Base-by-base conservation (phyloP, 2,888 invertebrate genomes). In the Autographa gamma region DNA sequence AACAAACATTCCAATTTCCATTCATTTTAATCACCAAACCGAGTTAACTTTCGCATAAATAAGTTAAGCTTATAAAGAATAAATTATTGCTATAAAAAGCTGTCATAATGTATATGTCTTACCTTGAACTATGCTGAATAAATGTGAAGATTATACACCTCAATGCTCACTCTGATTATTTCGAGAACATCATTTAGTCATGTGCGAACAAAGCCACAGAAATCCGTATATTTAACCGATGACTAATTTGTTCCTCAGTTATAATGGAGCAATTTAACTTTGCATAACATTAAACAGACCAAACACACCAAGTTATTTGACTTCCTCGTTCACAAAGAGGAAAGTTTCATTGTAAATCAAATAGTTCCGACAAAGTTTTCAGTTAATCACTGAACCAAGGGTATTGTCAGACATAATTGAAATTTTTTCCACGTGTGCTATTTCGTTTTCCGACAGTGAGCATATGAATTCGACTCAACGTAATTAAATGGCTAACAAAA, bases 401-500 rank as follows among this genome's bases (percentile, higher is more conserved):
- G 73, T 79, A 41, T 67, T 54, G 63, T 60, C 32, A 67, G 48
- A 61, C 76, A 73, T 78, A 66, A 76, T 76, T 76, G 77, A 32
- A 54, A 31, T 82, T 81, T 82, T 84, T 82, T 77, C 75, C 80
- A 83, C 78, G 74, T 76, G 72, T 83, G 79, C 80, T 83, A 84
- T 83, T 85, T 85, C 74, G 79, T 81, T 78, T 79, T 80, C 78
- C 80, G 85, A 84, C 85, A 82, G 84, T 86, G 85, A 86, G 86
- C 84, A 85, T 85, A 86, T 87, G 83, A 85, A 86, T 88, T 85
- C 86, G 82, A 81, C 85, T 79, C 88, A 88, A 89, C 84, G 87
- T 93, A 93, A 93, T 92, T 93, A 93, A 93, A 93, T 93, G 89
- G 85, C 90, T 86, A 90, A 92, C 91, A 91, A 91, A 92, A 94